Evolutionary conservation across 2,888 invertebrate species (phyloP), one percentile per base, ranked within the genome.

Genomic region (Tubulanus polymorphus): DNA sequence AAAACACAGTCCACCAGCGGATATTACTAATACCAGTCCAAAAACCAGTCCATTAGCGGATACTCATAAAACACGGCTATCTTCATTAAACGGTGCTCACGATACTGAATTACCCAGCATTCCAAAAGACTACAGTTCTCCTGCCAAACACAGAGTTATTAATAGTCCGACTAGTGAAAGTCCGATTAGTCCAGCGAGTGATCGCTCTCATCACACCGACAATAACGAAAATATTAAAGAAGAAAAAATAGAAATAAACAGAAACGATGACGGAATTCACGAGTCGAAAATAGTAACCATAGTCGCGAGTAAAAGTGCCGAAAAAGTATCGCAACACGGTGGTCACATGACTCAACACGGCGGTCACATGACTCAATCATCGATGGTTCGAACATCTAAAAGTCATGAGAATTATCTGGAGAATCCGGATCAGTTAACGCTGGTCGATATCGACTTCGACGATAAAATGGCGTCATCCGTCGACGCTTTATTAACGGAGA

Each of bases 381-480:
- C 84, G 56, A 86, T 85, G 67, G 87, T 88, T 63, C 85, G 93
- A 58, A 91, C 91, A 29, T 93, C 92, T 69, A 86, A 91, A 72
- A 92, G 91, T 12, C 77, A 77, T 48, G 94, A 94, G 81, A 93
- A 93, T 81, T 93, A 93, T 76, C 81, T 94, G 63, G 87, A 89
- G 83, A 87, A 88, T 80, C 87, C 88, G 75, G 65, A 60, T 25
- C 86, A 85, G 45, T 86, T 91, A 80, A 89, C 89, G 72, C 87
- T 91, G 61, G 91, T 92, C 64, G 90, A 90, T 65, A 91, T 91
- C 71, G 93, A 93, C 71, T 88, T 93, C 76, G 93, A 92, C 77
- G 93, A 93, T 79, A 91, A 92, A 79, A 88, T 92, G 73, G 92
- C 93, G 73, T 92, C 93, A 77, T 93, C 93, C 62, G 83, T 94